A percentile compares a stretch with the other conserved stretches of the same genome.
Conservation (phyloP, 2,797 vertebrate species). For the Coilia nasus region DNA sequence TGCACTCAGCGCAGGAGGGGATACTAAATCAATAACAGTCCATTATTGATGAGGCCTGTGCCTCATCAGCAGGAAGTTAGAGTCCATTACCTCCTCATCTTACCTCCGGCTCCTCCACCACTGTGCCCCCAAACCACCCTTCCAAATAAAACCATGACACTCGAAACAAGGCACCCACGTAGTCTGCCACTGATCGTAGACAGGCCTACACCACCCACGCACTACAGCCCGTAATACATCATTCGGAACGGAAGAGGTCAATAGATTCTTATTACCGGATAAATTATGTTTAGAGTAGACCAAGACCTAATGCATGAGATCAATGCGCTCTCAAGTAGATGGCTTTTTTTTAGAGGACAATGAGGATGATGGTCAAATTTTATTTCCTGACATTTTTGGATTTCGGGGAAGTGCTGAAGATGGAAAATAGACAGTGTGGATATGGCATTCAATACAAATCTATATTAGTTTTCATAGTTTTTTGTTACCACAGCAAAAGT, state of each 20-base stretch:
- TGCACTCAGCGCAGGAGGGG: constrained; percentile 28
- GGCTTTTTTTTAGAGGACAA: neutral
- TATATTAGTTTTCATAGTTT: neutral
- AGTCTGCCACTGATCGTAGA: neutral
- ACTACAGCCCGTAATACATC: neutral
- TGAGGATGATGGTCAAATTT: neutral
- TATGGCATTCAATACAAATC: neutral
- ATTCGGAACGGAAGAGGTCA: neutral
- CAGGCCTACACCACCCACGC: neutral
- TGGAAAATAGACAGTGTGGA: neutral
- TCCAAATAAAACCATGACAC: constrained; percentile 33
- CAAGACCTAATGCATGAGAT: neutral
- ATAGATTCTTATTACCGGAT: neutral
- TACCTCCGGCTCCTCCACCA: constrained; percentile 35
- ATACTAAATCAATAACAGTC: constrained; percentile 59
- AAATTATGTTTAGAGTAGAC: neutral
- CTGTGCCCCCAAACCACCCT: constrained; percentile 32
- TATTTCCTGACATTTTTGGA: neutral
- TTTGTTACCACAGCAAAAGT: neutral
- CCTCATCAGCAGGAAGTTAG: constrained; percentile 59
- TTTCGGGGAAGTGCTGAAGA: neutral
- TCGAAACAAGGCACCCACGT: neutral
- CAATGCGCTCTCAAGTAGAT: neutral
- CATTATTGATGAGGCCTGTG: constrained; percentile 60
- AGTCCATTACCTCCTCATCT: constrained; percentile 62